Evolutionary conservation across 2,797 vertebrate genomes (phyloP).

Genomic region (Chaunax sp.): DNA sequence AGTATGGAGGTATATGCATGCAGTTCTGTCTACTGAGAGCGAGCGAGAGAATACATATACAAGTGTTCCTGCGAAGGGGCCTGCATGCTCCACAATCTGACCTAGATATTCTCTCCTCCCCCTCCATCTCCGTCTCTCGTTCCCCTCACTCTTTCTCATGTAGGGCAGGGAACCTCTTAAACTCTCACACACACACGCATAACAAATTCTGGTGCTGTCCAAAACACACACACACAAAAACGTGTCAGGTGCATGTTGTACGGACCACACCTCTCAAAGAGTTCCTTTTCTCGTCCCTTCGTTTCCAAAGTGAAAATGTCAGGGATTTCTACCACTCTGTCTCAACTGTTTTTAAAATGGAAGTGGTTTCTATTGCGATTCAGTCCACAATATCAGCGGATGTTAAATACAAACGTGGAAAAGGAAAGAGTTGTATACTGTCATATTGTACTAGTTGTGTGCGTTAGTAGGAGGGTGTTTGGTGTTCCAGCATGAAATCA

Average conservation of each 20-base stretch:
- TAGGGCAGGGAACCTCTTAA: slow-evolving; percentile 68
- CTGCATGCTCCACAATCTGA: slow-evolving; percentile 72
- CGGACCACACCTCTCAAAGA: slow-evolving; percentile 76
- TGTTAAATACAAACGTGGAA: slow-evolving; percentile 48
- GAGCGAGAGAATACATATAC: slow-evolving; percentile 39
- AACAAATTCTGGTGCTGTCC: slow-evolving; percentile 77
- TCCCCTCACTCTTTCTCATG: slow-evolving; percentile 47
- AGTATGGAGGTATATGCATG: slow-evolving; percentile 55
- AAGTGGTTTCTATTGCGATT: slow-evolving; percentile 71
- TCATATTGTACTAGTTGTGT: slow-evolving; percentile 76
- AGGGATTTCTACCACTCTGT: slow-evolving; percentile 81
- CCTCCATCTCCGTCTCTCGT: slow-evolving; percentile 18
- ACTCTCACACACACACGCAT: slow-evolving; percentile 51
- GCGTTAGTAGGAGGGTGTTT: slow-evolving; percentile 74
- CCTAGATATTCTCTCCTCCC: slow-evolving; percentile 68
- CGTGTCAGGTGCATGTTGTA: slow-evolving; percentile 75
- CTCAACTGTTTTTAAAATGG: slow-evolving; percentile 58
- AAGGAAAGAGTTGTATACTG: slow-evolving; percentile 61
- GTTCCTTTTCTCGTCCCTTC: slow-evolving; percentile 60
- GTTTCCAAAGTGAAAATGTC: slow-evolving; percentile 72
- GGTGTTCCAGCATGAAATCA: slow-evolving; percentile 83
- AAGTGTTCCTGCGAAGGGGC: slow-evolving; percentile 44
- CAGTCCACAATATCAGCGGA: slow-evolving; percentile 63
- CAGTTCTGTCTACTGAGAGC: slow-evolving; percentile 46
- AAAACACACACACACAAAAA: slow-evolving; percentile 33